A percentile compares a stretch with the other conserved stretches of the same genome.
Conservation (phyloP, 1,140 invertebrate genomes). For the Limonius californicus region DNA sequence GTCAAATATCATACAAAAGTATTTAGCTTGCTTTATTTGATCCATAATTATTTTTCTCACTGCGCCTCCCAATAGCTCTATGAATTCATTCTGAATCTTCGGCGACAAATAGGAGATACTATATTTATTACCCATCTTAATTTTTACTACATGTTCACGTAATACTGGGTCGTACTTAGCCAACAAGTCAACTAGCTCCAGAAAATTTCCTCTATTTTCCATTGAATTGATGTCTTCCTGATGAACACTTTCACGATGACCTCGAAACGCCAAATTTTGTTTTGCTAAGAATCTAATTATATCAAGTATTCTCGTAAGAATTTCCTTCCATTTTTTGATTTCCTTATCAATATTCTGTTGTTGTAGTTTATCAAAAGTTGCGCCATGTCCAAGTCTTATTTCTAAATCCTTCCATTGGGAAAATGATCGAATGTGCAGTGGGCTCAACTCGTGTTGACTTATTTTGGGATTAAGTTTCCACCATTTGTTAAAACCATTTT, state of each 20-base stretch:
- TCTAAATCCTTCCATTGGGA: constrained; percentile 7
- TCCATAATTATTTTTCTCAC: neutral
- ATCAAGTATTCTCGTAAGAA: neutral
- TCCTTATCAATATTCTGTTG: neutral
- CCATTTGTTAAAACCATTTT: constrained; percentile 15
- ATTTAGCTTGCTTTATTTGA: constrained; percentile 21
- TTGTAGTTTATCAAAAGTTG: constrained; percentile 1
- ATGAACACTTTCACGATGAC: neutral
- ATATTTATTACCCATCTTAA: constrained; percentile 26
- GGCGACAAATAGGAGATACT: constrained; percentile 30
- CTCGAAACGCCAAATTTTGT: constrained; percentile 7
- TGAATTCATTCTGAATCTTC: constrained; percentile 18
- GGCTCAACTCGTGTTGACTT: neutral
- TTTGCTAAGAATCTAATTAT: constrained; percentile 13
- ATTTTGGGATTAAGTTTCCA: constrained; percentile 20
- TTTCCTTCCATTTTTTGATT: constrained; percentile 9
- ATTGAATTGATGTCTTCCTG: neutral
- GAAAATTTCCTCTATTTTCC: constrained; percentile 37
- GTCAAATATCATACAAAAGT: constrained; percentile 21
- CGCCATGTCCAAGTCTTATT: neutral
- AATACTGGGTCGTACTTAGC: constrained; percentile 29
- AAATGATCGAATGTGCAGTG: neutral
- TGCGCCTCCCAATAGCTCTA: constrained; percentile 1
- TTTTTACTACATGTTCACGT: constrained; percentile 22
- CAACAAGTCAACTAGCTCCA: constrained; percentile 33